Percentiles rank a stretch among this genome's conserved stretches.
Evolutionary conservation across 2,113 vertebrate genomes (phyloP).

Genomic region (Climacteris rufus): DNA sequence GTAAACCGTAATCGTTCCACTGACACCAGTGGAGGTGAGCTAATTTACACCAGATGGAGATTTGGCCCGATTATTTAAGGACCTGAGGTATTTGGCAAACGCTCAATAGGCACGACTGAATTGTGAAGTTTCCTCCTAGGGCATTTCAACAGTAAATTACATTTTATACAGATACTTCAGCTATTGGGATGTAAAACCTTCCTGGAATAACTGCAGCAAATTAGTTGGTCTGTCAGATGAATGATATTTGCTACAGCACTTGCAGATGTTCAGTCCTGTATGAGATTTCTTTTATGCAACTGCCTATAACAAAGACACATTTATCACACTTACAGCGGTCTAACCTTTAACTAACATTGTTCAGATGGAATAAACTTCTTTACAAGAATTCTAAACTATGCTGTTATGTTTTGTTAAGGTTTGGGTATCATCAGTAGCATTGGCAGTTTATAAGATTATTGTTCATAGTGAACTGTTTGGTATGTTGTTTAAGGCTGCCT

Average conservation of each 20-base stretch:
- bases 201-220: conserved; percentile 55
- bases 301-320: conserved; percentile 58
- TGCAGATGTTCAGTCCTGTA: conserved; percentile 52
- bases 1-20: neutral
- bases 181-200: conserved; percentile 64
- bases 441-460: neutral
- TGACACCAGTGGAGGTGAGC: neutral
- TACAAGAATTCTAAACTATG: conserved; percentile 11
- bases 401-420: neutral
- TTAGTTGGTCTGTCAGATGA: conserved; percentile 59
- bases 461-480: neutral
- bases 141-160: conserved; percentile 50
- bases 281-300: conserved; percentile 58
- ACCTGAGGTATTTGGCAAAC: conserved; percentile 35
- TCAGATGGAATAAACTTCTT: conserved; percentile 3
- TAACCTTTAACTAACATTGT: conserved; percentile 61
- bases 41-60: conserved; percentile 25
- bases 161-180: conserved; percentile 47
- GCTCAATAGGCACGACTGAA: conserved; percentile 6
- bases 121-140: conserved; percentile 43
- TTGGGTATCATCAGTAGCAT: neutral
- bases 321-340: conserved; percentile 61
- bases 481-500: neutral
- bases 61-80: conserved; percentile 37
- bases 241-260: conserved; percentile 10